Evolutionary conservation across 1,140 invertebrate species (phyloP).

Genomic region (Papilio glaucus): DNA sequence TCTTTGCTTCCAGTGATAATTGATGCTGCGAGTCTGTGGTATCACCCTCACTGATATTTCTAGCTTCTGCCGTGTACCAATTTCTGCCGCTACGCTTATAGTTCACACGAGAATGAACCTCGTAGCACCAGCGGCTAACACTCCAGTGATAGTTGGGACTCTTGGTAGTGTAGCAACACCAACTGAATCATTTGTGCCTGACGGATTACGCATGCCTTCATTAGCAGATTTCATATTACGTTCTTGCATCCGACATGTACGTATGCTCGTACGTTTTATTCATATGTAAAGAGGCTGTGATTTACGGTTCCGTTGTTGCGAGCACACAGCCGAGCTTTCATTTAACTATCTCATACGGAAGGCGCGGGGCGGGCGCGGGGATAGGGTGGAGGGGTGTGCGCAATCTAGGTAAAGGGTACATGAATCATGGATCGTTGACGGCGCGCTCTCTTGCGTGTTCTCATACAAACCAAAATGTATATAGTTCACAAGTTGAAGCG

Average conservation of each 20-base stretch:
- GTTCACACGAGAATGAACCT: no score
- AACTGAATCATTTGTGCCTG: background rate
- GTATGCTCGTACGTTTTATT: conserved; percentile 1
- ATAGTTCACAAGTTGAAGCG: background rate
- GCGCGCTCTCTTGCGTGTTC: background rate
- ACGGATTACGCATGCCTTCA: background rate
- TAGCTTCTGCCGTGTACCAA: no score
- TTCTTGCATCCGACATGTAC: background rate
- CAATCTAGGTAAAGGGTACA: conserved; percentile 25
- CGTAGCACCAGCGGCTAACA: no score
- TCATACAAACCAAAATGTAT: background rate
- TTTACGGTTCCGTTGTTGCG: conserved; percentile 27
- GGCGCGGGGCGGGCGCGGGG: background rate
- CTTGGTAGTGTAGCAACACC: background rate
- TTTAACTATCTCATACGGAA: conserved; percentile 9
- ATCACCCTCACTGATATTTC: no score
- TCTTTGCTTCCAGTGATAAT: no score
- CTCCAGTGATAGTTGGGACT: background rate
- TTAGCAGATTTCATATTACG: conserved; percentile 12
- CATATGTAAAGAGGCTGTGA: conserved; percentile 25
- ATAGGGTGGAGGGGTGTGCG: background rate
- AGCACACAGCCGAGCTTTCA: conserved; percentile 22
- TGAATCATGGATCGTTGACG: background rate
- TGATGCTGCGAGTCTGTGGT: no score
- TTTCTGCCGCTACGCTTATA: no score